These are phyloP conservation scores for Odontocerum albicorne DNA, from an alignment of 2,888 invertebrate genomes.

Conservation along the genomic window DNA sequence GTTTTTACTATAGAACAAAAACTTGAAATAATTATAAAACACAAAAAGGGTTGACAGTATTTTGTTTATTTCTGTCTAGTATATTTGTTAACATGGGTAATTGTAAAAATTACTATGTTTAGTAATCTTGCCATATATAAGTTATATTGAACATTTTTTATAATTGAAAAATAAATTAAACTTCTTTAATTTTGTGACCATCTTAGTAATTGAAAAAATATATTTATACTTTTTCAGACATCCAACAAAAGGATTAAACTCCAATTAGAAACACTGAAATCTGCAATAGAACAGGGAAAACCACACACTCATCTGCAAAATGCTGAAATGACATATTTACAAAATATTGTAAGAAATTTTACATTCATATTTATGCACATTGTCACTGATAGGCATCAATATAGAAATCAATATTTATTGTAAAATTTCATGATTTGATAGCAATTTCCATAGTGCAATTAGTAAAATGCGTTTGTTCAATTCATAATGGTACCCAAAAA, in stretches of 20 bases:
- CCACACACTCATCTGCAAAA: constrained; percentile 27
- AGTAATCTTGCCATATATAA: not conserved
- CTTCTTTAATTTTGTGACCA: not conserved
- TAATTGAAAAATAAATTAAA: not conserved
- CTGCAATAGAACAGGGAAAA: constrained; percentile 25
- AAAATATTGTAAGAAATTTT: constrained; percentile 30
- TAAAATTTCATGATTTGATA: not conserved
- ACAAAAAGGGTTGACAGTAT: no score
- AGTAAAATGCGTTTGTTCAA: no score
- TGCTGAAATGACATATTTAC: constrained; percentile 25
- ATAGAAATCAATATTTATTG: not conserved
- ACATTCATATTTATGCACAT: not conserved
- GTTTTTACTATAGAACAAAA: no score
- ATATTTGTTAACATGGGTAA: no score
- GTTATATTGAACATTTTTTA: no score
- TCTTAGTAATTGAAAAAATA: not conserved
- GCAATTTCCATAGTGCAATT: not conserved
- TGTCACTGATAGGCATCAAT: not conserved
- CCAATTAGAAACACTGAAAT: constrained; percentile 29
- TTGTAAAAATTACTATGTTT: no score
- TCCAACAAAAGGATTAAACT: constrained; percentile 31
- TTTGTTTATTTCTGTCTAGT: no score
- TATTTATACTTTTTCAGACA: constrained; percentile 17
- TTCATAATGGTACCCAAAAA: no score
- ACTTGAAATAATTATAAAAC: no score